Evolutionary conservation across 1,140 invertebrate genomes (phyloP).

Genomic region (Sipha flava): DNA sequence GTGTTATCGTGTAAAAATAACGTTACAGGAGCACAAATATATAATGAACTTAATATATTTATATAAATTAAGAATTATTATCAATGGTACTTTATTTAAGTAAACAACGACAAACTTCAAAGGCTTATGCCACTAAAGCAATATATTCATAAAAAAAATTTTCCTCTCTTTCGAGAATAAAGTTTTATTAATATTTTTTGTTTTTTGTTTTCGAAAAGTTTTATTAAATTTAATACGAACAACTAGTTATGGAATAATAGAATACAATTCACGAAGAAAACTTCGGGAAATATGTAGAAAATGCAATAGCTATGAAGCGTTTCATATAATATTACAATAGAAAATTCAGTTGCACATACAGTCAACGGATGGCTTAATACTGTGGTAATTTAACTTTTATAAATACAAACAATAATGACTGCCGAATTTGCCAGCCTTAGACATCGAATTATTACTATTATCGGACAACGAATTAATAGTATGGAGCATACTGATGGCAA

Average conservation of each 20-base stretch:
- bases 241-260: background rate
- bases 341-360: background rate
- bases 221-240: background rate
- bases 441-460: background rate
- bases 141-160: no score
- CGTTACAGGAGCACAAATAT: no score
- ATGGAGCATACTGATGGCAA: no score
- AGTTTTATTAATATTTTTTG: background rate
- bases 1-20: no score
- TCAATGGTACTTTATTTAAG: no score
- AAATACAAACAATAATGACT: background rate
- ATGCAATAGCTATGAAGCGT: background rate
- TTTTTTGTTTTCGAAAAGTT: background rate
- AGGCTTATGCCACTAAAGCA: no score
- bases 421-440: background rate
- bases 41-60: no score
- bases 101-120: no score
- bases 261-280: background rate
- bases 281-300: background rate
- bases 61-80: no score
- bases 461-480: background rate
- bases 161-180: no score
- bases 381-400: background rate
- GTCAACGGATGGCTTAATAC: background rate
- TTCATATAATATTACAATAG: background rate